These are phyloP conservation scores for Acromyrmex charruanus DNA, from an alignment of 1,140 invertebrate species.

Conservation along the genomic window DNA sequence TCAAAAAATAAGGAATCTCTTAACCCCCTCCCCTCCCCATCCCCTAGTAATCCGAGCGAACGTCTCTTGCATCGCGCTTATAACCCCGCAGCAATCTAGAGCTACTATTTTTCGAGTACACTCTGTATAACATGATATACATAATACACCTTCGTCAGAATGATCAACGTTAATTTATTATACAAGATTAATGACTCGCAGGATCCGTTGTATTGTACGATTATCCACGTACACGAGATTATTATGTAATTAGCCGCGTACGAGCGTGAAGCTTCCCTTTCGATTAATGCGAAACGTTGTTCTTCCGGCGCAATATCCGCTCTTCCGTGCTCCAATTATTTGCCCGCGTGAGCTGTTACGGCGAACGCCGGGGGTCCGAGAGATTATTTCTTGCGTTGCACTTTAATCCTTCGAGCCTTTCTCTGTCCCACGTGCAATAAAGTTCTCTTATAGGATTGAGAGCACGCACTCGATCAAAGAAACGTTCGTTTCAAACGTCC, in stretches of 20 bases:
- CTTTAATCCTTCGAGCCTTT: not conserved
- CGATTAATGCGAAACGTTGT: constrained; percentile 22
- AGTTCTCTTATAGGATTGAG: not conserved
- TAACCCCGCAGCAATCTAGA: not conserved
- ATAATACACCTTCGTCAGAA: not conserved
- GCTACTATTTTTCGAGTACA: not conserved
- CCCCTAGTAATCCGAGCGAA: not conserved
- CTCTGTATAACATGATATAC: not conserved
- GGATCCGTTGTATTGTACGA: not conserved
- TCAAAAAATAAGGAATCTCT: constrained; percentile 21
- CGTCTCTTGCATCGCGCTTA: too few relatives aligned
- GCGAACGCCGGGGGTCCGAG: not conserved
- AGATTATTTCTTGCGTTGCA: constrained; percentile 28
- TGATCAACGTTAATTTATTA: constrained; percentile 27
- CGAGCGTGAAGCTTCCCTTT: constrained; percentile 32
- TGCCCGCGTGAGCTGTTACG: not conserved
- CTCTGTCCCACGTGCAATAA: constrained; percentile 11
- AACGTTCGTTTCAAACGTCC: not conserved
- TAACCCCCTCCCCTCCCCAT: too few relatives aligned
- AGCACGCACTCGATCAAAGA: constrained; percentile 26
- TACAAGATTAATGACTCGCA: constrained; percentile 11
- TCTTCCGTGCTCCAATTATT: constrained; percentile 44
- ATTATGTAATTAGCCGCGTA: constrained; percentile 38
- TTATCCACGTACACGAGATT: constrained; percentile 20
- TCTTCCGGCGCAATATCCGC: constrained; percentile 36